Evolutionary conservation across 2,113 vertebrate genomes (phyloP).

Genomic region (Aptenodytes patagonicus): DNA sequence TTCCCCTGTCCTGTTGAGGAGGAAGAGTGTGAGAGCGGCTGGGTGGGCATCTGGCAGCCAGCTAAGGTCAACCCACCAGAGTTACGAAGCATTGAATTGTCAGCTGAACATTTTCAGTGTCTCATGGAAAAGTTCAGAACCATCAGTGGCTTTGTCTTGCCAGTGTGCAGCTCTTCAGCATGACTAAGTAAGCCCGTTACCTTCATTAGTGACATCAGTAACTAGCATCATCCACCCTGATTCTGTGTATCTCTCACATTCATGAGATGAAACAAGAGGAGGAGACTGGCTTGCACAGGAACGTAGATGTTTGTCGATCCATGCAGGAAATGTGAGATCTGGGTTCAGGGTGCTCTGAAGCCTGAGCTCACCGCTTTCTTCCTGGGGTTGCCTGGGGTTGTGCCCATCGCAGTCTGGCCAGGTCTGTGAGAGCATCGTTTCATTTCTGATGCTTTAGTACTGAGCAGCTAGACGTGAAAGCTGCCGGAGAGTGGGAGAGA

Average conservation of each 20-base stretch:
- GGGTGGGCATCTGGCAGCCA: neutral
- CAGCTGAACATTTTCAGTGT: neutral
- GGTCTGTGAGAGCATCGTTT: neutral
- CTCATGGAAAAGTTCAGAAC: neutral
- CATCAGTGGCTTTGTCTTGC: neutral
- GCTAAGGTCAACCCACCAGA: neutral
- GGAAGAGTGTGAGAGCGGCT: neutral
- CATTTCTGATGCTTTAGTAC: neutral
- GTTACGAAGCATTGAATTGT: neutral
- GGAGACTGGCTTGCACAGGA: neutral
- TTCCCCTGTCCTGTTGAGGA: neutral
- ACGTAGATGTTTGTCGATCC: accelerated
- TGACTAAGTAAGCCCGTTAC: neutral
- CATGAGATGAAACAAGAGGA: neutral
- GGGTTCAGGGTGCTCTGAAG: neutral
- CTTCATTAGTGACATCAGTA: neutral
- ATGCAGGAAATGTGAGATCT: neutral
- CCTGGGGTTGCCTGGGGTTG: accelerated
- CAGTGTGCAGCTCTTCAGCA: neutral
- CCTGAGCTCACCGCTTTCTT: neutral
- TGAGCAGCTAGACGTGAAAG: neutral
- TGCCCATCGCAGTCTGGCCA: neutral
- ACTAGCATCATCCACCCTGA: neutral
- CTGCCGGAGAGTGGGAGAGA: neutral
- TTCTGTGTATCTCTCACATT: neutral